These are phyloP conservation scores for Chloropsis hardwickii DNA, from an alignment of 2,113 vertebrate genomes.

Conservation along the genomic window DNA sequence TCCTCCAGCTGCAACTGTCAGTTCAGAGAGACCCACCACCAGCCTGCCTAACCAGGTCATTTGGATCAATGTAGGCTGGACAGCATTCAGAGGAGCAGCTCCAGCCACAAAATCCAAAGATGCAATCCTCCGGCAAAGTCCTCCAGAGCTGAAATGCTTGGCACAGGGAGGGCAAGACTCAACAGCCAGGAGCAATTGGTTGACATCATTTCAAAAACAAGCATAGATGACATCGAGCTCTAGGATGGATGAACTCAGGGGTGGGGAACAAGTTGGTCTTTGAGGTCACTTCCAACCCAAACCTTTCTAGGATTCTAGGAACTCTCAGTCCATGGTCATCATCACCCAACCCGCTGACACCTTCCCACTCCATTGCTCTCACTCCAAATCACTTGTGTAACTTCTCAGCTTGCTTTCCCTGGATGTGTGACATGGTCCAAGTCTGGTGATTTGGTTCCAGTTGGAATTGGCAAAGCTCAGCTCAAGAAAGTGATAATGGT, in stretches of 20 bases:
- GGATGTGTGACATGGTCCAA: background rate
- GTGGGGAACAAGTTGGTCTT: accelerated
- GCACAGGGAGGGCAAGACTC: background rate
- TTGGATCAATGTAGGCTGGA: background rate
- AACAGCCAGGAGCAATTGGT: background rate
- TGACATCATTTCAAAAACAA: background rate
- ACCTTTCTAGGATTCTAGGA: background rate
- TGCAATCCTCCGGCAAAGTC: background rate
- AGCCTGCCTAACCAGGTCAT: background rate
- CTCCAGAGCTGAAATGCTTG: background rate
- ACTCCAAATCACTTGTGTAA: background rate
- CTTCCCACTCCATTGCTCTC: background rate
- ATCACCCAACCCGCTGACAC: background rate
- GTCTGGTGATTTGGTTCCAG: background rate
- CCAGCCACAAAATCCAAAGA: background rate
- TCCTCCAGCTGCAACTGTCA: constrained; percentile 22
- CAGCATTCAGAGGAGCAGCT: background rate
- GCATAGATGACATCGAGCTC: background rate
- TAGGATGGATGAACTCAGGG: background rate
- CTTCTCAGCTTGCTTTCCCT: background rate
- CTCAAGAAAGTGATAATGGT: background rate
- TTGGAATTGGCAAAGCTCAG: background rate
- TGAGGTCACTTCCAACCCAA: background rate
- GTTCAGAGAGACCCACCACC: background rate
- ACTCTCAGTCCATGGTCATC: background rate